Evolutionary conservation across 2,888 invertebrate genomes (phyloP).

Genomic region (Drosophila diplacantha): DNA sequence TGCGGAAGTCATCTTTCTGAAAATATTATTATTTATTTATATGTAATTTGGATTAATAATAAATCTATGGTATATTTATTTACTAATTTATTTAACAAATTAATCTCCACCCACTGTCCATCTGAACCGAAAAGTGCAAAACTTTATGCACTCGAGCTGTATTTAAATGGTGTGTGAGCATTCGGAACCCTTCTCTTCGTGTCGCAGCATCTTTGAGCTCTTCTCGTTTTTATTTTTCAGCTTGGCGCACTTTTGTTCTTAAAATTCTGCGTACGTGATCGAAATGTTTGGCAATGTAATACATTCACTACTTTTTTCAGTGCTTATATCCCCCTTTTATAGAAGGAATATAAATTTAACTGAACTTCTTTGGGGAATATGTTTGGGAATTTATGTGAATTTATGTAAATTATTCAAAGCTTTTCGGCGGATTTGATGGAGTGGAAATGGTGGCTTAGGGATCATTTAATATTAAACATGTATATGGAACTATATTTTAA

Average conservation of each 20-base stretch:
- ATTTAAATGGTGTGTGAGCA: slow-evolving; percentile 44
- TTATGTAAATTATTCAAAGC: slow-evolving; percentile 30
- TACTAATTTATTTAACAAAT: not conserved
- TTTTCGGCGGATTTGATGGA: slow-evolving; percentile 25
- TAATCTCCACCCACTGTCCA: not conserved
- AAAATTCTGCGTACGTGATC: slow-evolving; percentile 50
- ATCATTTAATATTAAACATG: not conserved
- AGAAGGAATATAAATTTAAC: slow-evolving; percentile 33
- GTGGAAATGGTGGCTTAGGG: slow-evolving; percentile 13
- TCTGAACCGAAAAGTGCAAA: slow-evolving; percentile 16
- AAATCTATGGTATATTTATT: not conserved
- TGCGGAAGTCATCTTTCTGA: not conserved
- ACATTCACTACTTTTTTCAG: slow-evolving; percentile 29
- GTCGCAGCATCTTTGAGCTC: slow-evolving; percentile 35
- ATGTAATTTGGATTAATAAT: too few species aligned
- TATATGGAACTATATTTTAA: too few species aligned
- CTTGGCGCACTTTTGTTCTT: slow-evolving; percentile 38
- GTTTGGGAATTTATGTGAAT: slow-evolving; percentile 26
- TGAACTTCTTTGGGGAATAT: slow-evolving; percentile 14
- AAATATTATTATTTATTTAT: not conserved
- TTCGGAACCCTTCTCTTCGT: slow-evolving; percentile 31
- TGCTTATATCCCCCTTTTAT: slow-evolving; percentile 24
- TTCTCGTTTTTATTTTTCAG: slow-evolving; percentile 5
- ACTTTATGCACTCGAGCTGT: slow-evolving; percentile 42
- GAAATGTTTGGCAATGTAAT: slow-evolving; percentile 43